A percentile compares a stretch with the other conserved stretches of the same genome.
phyloP scores from a whole-genome alignment of 2,113 vertebrate species.

The Paradoxurus hermaphroditus region DNA sequence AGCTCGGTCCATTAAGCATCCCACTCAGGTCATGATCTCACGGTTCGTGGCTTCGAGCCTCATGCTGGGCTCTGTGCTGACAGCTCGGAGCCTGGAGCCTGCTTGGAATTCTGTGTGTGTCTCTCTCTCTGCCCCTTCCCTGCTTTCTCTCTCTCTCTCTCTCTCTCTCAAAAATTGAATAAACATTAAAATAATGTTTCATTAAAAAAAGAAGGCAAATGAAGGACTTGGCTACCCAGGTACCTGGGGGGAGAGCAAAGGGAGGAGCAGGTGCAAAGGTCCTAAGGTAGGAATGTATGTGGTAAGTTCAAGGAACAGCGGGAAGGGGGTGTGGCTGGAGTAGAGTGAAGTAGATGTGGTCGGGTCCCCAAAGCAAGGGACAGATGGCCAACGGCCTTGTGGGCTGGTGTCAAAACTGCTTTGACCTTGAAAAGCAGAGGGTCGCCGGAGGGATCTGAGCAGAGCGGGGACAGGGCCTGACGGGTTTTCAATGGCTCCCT shows the following conservation, averaged over 20 bases:
- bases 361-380: background rate
- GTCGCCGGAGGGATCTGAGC: background rate
- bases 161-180: no score
- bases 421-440: background rate
- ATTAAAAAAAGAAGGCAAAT: background rate
- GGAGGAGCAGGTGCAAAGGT: background rate
- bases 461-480: background rate
- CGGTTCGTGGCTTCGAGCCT: no score
- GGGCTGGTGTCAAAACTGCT: background rate
- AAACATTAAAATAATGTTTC: no score
- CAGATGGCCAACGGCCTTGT: accelerated
- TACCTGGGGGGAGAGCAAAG: background rate
- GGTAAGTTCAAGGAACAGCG: background rate
- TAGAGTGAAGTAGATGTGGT: background rate
- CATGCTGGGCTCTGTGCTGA: no score
- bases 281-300: background rate
- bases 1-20: no score
- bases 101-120: no score
- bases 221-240: background rate
- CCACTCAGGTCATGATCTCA: no score
- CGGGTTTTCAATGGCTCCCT: background rate
- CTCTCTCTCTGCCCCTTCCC: no score
- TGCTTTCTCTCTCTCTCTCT: no score
- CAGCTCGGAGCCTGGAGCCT: no score
- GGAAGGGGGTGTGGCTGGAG: background rate